phyloP scores from a whole-genome alignment of 2,888 invertebrate species.

The Melanargia galathea region DNA sequence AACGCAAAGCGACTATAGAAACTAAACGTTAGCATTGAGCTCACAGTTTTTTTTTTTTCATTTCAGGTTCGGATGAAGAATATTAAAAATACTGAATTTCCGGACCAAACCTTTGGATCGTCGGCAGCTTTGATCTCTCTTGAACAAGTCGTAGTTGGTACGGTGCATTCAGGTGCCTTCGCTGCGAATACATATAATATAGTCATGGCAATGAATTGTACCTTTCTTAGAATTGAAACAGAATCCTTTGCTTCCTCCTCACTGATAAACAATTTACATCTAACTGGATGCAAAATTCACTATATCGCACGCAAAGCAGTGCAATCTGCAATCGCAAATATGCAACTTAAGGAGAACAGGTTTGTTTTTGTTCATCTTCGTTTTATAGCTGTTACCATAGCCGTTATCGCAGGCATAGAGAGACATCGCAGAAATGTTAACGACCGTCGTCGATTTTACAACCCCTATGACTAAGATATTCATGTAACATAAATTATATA shows the following conservation, averaged over 20 bases:
- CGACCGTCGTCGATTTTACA: too few species aligned
- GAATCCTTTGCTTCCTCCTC: conserved; percentile 85
- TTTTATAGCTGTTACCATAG: background rate
- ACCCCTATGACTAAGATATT: too few species aligned
- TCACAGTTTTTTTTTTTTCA: conserved; percentile 18
- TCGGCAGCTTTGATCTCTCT: conserved; percentile 83
- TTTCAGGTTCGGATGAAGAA: conserved; percentile 85
- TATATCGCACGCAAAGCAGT: conserved; percentile 81
- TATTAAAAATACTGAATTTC: conserved; percentile 82
- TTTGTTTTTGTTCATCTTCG: conserved; percentile 48
- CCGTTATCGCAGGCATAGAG: too few species aligned
- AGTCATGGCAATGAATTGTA: conserved; percentile 84
- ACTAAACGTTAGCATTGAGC: background rate
- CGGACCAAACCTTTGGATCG: conserved; percentile 84
- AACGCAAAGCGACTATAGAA: conserved; percentile 28
- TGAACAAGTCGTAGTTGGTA: conserved; percentile 74
- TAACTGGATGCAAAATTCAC: conserved; percentile 82
- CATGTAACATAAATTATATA: too few species aligned
- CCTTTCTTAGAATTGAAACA: conserved; percentile 82
- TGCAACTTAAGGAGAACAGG: conserved; percentile 85
- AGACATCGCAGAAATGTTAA: too few species aligned
- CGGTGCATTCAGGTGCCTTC: conserved; percentile 85
- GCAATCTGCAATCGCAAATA: conserved; percentile 83
- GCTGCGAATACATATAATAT: conserved; percentile 84
- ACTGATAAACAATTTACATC: conserved; percentile 82